Conservation (phyloP, 2,888 invertebrate genomes). For the Andrena praecox region DNA sequence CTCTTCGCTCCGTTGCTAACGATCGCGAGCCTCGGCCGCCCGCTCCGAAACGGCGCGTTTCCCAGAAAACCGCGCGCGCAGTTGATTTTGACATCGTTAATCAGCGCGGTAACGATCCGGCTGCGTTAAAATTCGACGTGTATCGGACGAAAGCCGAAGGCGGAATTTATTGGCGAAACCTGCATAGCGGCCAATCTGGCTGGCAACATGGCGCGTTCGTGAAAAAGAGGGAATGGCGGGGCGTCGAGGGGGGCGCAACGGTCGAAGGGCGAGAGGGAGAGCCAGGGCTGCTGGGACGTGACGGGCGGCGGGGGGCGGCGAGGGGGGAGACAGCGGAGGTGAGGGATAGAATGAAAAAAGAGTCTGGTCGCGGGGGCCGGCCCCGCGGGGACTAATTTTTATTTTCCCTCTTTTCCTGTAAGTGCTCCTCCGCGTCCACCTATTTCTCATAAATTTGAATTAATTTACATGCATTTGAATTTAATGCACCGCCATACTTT, state of each 20-base stretch:
- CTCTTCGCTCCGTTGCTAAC: not conserved
- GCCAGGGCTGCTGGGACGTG: slow-evolving; percentile 27
- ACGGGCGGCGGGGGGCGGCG: slow-evolving; percentile 15
- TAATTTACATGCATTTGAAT: slow-evolving; percentile 85
- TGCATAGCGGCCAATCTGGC: slow-evolving; percentile 72
- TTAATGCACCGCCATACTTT: slow-evolving; percentile 84
- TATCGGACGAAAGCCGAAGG: slow-evolving; percentile 69
- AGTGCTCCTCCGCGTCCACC: slow-evolving; percentile 84
- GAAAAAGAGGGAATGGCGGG: slow-evolving; percentile 68
- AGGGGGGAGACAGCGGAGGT: slow-evolving; percentile 33
- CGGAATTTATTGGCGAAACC: slow-evolving; percentile 72
- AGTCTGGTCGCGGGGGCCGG: slow-evolving; percentile 81
- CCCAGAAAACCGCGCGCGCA: slow-evolving; percentile 41
- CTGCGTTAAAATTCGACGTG: slow-evolving; percentile 73
- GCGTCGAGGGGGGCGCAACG: slow-evolving; percentile 17
- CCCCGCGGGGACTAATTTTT: slow-evolving; percentile 84
- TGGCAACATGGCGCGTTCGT: slow-evolving; percentile 74
- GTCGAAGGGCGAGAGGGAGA: slow-evolving; percentile 29
- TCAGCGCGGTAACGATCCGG: slow-evolving; percentile 68
- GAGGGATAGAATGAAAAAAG: slow-evolving; percentile 74
- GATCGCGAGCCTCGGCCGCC: not conserved
- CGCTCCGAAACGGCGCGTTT: slow-evolving; percentile 18
- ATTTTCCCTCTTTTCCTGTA: slow-evolving; percentile 83
- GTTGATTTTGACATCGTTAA: slow-evolving; percentile 69
- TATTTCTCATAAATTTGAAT: slow-evolving; percentile 85